Evolutionary conservation across 2,113 vertebrate genomes (phyloP), one percentile per base, ranked within the genome.

Genomic region (Scytalopus superciliaris): DNA sequence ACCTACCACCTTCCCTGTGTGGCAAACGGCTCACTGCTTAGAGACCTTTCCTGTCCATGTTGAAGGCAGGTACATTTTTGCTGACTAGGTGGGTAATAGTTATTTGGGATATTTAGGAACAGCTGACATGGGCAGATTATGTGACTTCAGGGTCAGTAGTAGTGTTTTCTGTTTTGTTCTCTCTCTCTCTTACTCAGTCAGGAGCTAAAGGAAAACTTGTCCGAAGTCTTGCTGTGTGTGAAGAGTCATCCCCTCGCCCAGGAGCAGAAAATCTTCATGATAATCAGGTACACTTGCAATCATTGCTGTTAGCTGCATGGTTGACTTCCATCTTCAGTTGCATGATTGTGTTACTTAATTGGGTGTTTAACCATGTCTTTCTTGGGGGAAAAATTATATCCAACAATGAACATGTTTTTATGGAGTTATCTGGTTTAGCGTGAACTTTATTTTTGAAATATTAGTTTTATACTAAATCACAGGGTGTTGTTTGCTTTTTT

Each of bases 151-250:
- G 53, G 70, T 89, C 91, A 79, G 66, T 87, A 90, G 79, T 53
- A 52, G 87, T 92, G 81, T 93, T 62, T 37, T 91, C 87, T 74
- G 81, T 78, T 94, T 94, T 44, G 70, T 94, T 87, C 75, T 89
- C 35, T 91, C 40, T 76, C 42, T 95, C 37, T 97, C 40, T 96
- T 31, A 96, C 95, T 97, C 97, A 99, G 99, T 98, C 98, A 97
- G 98, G 98, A 89, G 97, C 98, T 52, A 99, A 99, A 98, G 98
- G 98, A 40, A 99, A 99, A 98, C 98, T 99, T 3, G 98, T 98
- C 47, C 98, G 99, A 63, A 99, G 98, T 40, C 97, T 98, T 79
- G 99, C 99, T 73, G 98, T 99, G 56, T 99, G 99, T 74, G 99
- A 99, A 88, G 99, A 99, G 47, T 97, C 98, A 30, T 96, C 96